A percentile compares a stretch with the other conserved stretches of the same genome.
phyloP scores from a whole-genome alignment of 2,797 vertebrate species.

The Sebastes taczanowskii region DNA sequence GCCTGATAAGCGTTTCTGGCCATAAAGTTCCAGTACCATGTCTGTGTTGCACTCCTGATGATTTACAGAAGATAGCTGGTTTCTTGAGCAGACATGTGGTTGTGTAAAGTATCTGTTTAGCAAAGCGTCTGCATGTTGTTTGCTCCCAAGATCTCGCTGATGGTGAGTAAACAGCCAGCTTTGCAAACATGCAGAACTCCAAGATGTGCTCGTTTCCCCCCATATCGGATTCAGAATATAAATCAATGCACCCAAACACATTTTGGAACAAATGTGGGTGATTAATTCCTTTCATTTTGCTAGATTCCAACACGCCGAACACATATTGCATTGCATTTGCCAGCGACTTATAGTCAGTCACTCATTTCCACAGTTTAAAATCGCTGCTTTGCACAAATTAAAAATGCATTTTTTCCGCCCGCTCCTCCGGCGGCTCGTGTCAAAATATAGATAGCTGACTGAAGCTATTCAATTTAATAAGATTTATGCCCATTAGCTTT shows the following conservation, averaged over 20 bases:
- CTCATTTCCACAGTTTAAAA: conserved; percentile 25
- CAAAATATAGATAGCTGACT: conserved; percentile 35
- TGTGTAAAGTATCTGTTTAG: conserved; percentile 28
- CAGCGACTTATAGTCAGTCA: conserved; percentile 19
- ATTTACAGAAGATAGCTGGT: not conserved
- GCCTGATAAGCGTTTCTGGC: conserved; percentile 3
- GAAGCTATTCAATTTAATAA: conserved; percentile 20
- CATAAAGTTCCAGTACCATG: not conserved
- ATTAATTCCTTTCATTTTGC: conserved; percentile 60
- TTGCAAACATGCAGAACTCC: conserved; percentile 25
- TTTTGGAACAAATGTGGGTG: conserved; percentile 52
- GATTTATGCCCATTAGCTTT: conserved; percentile 25
- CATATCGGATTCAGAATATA: conserved; percentile 45
- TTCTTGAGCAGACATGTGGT: not conserved
- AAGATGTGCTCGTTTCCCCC: conserved; percentile 18
- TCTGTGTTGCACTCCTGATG: not conserved
- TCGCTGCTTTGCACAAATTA: conserved; percentile 19
- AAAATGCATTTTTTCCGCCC: conserved; percentile 30
- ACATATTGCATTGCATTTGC: conserved; percentile 24
- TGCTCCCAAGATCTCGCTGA: conserved; percentile 23
- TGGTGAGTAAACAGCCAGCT: conserved; percentile 43
- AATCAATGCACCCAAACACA: conserved; percentile 48
- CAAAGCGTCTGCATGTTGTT: conserved; percentile 45
- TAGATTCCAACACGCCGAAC: conserved; percentile 35
- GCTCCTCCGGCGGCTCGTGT: conserved; percentile 29